These are phyloP conservation scores for Drosophila bocqueti DNA, from an alignment of 1,140 invertebrate species.

Conservation along the genomic window DNA sequence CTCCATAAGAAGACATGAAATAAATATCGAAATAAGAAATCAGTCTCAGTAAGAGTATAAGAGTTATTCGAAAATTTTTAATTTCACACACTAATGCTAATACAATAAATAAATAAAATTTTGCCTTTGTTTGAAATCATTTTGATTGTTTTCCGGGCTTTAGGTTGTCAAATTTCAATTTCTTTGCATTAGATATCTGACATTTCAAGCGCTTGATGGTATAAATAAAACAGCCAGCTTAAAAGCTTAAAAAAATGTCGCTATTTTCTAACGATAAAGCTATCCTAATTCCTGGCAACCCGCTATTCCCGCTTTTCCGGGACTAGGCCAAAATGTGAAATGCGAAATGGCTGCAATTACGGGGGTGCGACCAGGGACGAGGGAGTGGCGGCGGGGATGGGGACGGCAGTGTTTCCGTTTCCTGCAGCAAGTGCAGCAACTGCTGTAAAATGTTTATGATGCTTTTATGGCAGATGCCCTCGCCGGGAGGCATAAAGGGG, in stretches of 20 bases:
- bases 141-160: neutral
- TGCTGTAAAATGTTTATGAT: constrained; percentile 82
- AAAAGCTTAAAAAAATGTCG: constrained; percentile 37
- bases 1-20: neutral
- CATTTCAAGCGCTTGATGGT: neutral
- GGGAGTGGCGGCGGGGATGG: neutral
- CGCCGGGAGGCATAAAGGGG: constrained; percentile 8
- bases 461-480: constrained; percentile 70
- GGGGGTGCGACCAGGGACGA: constrained; percentile 14
- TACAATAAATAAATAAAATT: neutral
- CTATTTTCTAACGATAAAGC: constrained; percentile 27
- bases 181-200: constrained; percentile 9
- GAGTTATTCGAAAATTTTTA: neutral
- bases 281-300: constrained; percentile 22
- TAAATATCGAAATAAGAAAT: neutral
- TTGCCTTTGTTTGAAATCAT: neutral
- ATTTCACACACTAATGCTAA: neutral
- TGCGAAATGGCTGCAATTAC: constrained; percentile 60
- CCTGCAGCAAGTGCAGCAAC: constrained; percentile 76
- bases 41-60: neutral
- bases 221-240: constrained; percentile 8
- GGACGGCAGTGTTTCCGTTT: constrained; percentile 43
- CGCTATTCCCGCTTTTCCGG: constrained; percentile 17
- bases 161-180: neutral
- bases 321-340: constrained; percentile 55